Conservation (phyloP, 2,113 vertebrate species). For the Vombatus ursinus region DNA sequence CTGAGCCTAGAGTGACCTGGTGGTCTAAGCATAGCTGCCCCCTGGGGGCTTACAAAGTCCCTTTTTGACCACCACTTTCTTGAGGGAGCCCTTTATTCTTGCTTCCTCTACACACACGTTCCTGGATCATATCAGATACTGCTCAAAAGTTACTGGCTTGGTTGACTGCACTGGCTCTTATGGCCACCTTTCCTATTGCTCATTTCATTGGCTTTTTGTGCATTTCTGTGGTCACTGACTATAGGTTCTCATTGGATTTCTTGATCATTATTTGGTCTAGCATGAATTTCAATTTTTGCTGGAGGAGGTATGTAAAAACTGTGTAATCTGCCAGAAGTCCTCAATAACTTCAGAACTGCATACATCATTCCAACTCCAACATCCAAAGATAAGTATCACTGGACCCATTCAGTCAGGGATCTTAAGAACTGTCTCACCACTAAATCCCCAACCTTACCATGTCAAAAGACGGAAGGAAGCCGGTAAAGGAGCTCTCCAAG, state of each 20-base stretch:
- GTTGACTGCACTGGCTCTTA: neutral
- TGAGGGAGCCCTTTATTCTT: neutral
- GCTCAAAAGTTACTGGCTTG: neutral
- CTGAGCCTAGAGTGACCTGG: neutral
- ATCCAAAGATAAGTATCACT: neutral
- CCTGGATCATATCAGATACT: neutral
- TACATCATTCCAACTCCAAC: neutral
- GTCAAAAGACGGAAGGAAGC: neutral
- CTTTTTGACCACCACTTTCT: neutral
- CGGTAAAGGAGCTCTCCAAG: neutral
- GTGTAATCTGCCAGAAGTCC: neutral
- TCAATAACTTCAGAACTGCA: neutral
- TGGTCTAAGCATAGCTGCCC: neutral
- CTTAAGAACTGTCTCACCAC: neutral
- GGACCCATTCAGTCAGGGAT: neutral
- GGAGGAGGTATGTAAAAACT: neutral
- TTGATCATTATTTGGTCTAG: neutral
- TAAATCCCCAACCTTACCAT: neutral
- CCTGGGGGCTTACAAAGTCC: neutral
- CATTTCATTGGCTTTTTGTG: neutral
- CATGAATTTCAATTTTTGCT: neutral
- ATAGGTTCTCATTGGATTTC: neutral
- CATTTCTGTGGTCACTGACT: neutral
- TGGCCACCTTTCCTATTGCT: neutral
- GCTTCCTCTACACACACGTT: neutral